These are phyloP conservation scores for Campoletis raptor DNA, from an alignment of 2,888 invertebrate species.

Conservation along the genomic window DNA sequence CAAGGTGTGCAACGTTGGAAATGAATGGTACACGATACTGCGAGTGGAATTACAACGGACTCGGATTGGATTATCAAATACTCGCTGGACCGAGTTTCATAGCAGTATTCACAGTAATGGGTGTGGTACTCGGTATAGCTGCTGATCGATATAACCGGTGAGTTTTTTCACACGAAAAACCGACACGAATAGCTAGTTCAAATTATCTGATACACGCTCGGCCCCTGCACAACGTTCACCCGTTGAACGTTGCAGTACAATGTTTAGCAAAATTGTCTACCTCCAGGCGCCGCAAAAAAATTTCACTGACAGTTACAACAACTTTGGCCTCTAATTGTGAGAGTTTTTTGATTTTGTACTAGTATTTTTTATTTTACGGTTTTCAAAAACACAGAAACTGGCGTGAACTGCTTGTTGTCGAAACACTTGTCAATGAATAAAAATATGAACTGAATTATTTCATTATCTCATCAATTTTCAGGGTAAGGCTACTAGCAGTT, in stretches of 20 bases:
- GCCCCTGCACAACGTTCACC: conserved; percentile 52
- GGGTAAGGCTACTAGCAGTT: conserved; percentile 90
- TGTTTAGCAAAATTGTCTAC: conserved; percentile 27
- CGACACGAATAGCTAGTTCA: conserved; percentile 14
- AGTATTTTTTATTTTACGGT: neutral
- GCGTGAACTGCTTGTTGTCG: no score
- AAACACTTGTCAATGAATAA: no score
- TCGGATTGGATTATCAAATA: conserved; percentile 96
- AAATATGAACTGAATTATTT: neutral
- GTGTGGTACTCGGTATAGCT: conserved; percentile 93
- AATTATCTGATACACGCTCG: conserved; percentile 18
- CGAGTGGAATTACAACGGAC: conserved; percentile 97
- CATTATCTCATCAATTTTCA: conserved; percentile 76
- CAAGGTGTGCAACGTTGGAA: conserved; percentile 88
- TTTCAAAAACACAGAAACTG: neutral
- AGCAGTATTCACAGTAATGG: conserved; percentile 95
- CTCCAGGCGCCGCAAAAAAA: conserved; percentile 31
- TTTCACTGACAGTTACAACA: neutral
- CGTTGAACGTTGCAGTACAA: conserved; percentile 22
- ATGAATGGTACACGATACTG: conserved; percentile 92
- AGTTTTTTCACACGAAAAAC: conserved; percentile 31
- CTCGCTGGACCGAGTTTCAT: conserved; percentile 97
- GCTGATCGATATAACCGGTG: conserved; percentile 89
- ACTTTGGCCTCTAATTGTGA: conserved; percentile 8
- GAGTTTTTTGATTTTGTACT: neutral